Evolutionary conservation across 2,888 invertebrate species (phyloP).

Genomic region (Himalopsyche anomala): DNA sequence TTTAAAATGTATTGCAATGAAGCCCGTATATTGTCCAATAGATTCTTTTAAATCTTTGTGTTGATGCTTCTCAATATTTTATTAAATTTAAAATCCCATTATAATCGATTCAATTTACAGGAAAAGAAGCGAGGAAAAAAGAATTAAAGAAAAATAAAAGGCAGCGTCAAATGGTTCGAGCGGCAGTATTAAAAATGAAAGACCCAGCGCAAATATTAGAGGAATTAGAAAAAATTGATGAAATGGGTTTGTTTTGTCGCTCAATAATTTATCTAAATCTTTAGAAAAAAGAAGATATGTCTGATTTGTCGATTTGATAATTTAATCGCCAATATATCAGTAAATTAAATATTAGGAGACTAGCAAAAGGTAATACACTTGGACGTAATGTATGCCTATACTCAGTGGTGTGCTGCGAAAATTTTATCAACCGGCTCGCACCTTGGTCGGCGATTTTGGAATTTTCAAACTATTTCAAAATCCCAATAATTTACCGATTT

Average conservation of each 20-base stretch:
- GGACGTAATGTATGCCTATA: too few species aligned
- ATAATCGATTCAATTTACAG: constrained; percentile 73
- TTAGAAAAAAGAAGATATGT: too few species aligned
- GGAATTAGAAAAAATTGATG: constrained; percentile 98
- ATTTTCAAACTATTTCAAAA: too few species aligned
- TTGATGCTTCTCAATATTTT: too few species aligned
- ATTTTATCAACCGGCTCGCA: too few species aligned
- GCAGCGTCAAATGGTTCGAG: constrained; percentile 95
- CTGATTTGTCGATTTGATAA: too few species aligned
- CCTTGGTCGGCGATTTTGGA: too few species aligned
- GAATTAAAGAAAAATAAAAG: constrained; percentile 99
- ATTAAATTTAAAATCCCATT: neutral
- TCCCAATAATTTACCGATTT: too few species aligned
- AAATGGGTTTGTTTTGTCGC: constrained; percentile 86
- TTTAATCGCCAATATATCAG: neutral
- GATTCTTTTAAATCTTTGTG: neutral
- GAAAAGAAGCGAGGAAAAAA: constrained; percentile 97
- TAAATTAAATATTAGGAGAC: neutral
- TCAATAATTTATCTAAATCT: too few species aligned
- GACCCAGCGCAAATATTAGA: constrained; percentile 96
- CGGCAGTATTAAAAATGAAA: constrained; percentile 97
- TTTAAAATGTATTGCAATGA: neutral
- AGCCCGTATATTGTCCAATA: neutral
- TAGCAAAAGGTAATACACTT: too few species aligned
- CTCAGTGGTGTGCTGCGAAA: too few species aligned